Percentiles rank a stretch among this genome's conserved stretches.
phyloP scores from a whole-genome alignment of 2,888 invertebrate genomes.

The Eupsilia transversa region DNA sequence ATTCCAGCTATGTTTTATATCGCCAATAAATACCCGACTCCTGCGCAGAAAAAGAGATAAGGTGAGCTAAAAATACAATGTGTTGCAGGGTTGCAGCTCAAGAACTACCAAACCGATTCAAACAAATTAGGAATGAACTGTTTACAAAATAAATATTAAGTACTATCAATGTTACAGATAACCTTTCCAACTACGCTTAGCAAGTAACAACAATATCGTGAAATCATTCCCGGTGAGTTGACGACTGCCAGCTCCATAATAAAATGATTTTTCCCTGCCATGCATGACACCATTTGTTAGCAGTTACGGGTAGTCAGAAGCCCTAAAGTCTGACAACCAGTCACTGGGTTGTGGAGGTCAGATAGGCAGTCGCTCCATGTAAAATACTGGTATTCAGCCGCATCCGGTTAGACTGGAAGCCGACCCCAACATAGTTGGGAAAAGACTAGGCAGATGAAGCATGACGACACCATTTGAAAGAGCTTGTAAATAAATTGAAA shows the following conservation, averaged over 20 bases:
- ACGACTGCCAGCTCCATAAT: background rate
- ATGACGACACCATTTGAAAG: too few relatives aligned
- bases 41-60: background rate
- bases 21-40: background rate
- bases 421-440: background rate
- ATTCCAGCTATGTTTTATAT: background rate
- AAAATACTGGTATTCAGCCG: background rate
- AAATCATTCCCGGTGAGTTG: background rate
- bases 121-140: constrained; percentile 31
- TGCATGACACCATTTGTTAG: background rate
- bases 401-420: background rate
- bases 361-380: background rate
- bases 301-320: background rate
- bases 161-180: constrained; percentile 19
- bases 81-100: background rate
- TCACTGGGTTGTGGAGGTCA: background rate
- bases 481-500: background rate
- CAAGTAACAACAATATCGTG: background rate
- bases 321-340: background rate
- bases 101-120: background rate
- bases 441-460: background rate
- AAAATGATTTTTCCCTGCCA: background rate
- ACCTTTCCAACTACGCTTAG: constrained; percentile 15
- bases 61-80: too few relatives aligned
- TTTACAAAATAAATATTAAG: constrained; percentile 9